These are phyloP conservation scores for Salarias fasciatus DNA, from an alignment of 2,797 vertebrate genomes.

Conservation along the genomic window DNA sequence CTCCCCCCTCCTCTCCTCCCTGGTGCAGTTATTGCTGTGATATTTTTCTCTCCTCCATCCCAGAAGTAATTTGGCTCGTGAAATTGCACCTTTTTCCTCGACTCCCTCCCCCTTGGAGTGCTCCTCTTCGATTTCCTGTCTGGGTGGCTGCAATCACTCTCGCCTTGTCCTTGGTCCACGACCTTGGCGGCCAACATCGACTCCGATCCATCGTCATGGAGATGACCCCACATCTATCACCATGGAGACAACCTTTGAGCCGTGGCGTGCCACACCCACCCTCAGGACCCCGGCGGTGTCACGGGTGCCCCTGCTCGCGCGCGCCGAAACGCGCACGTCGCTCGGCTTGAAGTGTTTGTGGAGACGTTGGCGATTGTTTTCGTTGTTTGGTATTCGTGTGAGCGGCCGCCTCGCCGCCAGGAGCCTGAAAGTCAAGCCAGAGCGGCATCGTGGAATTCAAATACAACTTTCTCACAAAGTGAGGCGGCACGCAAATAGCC, in stretches of 20 bases:
- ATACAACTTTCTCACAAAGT: slow-evolving; percentile 62
- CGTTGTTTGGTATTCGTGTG: slow-evolving; percentile 49
- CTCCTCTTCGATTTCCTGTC: slow-evolving; percentile 88
- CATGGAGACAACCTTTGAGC: slow-evolving; percentile 76
- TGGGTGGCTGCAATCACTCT: slow-evolving; percentile 83
- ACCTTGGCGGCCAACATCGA: slow-evolving; percentile 76
- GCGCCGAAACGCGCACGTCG: background rate
- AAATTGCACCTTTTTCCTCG: slow-evolving; percentile 84
- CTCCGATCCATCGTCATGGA: slow-evolving; percentile 73
- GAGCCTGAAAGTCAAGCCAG: slow-evolving; percentile 54
- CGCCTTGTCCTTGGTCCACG: slow-evolving; percentile 79
- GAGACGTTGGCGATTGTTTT: slow-evolving; percentile 25
- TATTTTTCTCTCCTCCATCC: slow-evolving; percentile 81
- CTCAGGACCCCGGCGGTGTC: slow-evolving; percentile 47
- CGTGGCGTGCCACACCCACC: slow-evolving; percentile 64
- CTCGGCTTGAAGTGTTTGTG: slow-evolving; percentile 19
- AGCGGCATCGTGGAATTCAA: slow-evolving; percentile 53
- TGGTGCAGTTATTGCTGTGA: slow-evolving; percentile 72
- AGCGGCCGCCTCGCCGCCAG: slow-evolving; percentile 37
- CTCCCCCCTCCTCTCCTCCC: slow-evolving; percentile 42
- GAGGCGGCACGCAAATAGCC: slow-evolving; percentile 52
- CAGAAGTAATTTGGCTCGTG: slow-evolving; percentile 85
- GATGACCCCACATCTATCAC: slow-evolving; percentile 81
- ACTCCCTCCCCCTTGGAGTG: slow-evolving; percentile 61
- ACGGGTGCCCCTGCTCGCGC: slow-evolving; percentile 16